Conservation (phyloP, 2,888 invertebrate genomes). For the Netelia melanura region DNA sequence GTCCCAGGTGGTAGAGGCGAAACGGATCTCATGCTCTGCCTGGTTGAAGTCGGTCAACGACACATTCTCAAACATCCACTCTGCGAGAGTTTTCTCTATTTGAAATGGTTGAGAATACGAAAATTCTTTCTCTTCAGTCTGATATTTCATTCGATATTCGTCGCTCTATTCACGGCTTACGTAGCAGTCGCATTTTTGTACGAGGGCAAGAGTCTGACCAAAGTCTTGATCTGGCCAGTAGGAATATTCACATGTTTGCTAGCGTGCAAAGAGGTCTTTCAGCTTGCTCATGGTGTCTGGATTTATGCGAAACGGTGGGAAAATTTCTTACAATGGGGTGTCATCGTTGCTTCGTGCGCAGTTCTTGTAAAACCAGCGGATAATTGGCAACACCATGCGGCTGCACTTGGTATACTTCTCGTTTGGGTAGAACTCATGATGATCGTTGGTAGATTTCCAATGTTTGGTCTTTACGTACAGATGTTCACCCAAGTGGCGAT, state of each 20-base stretch:
- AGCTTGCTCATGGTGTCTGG: conserved; percentile 90
- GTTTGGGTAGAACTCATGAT: conserved; percentile 95
- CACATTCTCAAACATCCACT: conserved; percentile 93
- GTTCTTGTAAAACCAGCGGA: conserved; percentile 78
- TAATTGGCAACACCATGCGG: conserved; percentile 92
- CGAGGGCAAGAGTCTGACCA: conserved; percentile 81
- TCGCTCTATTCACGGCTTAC: conserved; percentile 90
- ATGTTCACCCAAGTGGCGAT: conserved; percentile 94
- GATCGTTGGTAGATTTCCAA: conserved; percentile 94
- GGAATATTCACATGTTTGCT: conserved; percentile 88
- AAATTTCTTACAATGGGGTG: conserved; percentile 93
- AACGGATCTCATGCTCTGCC: conserved; percentile 88
- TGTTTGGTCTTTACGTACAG: conserved; percentile 94
- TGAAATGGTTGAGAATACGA: conserved; percentile 93
- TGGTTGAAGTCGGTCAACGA: conserved; percentile 90
- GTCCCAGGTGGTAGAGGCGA: conserved; percentile 83
- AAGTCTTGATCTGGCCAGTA: conserved; percentile 85
- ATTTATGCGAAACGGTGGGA: conserved; percentile 93
- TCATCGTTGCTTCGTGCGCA: conserved; percentile 86
- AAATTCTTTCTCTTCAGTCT: conserved; percentile 93
- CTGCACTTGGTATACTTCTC: conserved; percentile 91
- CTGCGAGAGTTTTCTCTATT: conserved; percentile 93
- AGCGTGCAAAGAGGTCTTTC: conserved; percentile 91
- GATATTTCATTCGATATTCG: conserved; percentile 91
- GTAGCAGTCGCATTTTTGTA: conserved; percentile 88